phyloP scores from a whole-genome alignment of 2,797 vertebrate species.

The Falco cherrug region DNA sequence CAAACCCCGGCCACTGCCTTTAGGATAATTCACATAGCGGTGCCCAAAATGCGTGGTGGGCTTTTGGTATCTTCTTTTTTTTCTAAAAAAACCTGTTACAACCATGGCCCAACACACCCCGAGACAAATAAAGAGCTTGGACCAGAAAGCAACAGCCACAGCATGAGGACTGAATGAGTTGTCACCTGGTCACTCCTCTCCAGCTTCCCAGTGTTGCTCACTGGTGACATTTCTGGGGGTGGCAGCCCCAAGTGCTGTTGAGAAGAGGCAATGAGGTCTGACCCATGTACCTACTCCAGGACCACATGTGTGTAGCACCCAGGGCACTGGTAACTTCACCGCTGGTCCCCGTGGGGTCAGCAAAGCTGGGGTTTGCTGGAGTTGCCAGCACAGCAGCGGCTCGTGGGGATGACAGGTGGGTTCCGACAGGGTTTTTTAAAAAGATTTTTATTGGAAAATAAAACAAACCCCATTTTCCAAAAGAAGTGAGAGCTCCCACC shows the following conservation, averaged over 20 bases:
- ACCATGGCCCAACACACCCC: background rate
- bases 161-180: background rate
- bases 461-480: constrained; percentile 38
- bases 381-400: background rate
- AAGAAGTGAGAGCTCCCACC: constrained; percentile 36
- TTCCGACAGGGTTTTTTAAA: background rate
- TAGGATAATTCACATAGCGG: background rate
- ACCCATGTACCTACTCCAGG: background rate
- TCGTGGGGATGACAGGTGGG: background rate
- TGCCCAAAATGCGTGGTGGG: constrained; percentile 12
- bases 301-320: background rate
- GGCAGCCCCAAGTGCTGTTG: background rate
- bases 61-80: background rate
- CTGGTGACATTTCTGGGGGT: background rate
- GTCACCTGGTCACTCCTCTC: fast-evolving
- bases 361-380: background rate
- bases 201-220: background rate
- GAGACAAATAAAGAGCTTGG: constrained; percentile 66
- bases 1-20: background rate
- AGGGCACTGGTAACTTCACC: background rate
- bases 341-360: background rate
- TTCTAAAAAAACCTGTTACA: background rate
- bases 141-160: background rate
- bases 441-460: constrained; percentile 78
- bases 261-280: background rate